Conservation (phyloP, 2,888 invertebrate genomes). For the Neoaliturus tenellus region DNA sequence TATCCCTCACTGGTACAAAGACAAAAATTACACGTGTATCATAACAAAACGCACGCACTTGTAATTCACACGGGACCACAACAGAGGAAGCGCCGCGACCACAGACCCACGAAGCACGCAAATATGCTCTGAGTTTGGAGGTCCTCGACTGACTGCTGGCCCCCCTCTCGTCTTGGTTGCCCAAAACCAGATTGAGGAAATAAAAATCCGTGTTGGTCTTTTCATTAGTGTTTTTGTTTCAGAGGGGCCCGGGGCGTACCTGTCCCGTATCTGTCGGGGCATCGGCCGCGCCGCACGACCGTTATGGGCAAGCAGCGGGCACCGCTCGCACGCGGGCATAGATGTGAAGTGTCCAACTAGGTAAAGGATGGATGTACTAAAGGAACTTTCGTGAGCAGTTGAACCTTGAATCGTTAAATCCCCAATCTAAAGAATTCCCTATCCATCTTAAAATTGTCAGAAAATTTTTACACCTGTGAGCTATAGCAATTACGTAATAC, state of each 20-base stretch:
- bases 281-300: constrained; percentile 3
- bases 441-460: no score
- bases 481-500: no score
- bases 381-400: no score
- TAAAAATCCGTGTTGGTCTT: constrained; percentile 50
- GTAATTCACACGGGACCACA: neutral
- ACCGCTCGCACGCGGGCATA: no score
- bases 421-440: no score
- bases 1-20: no score
- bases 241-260: neutral
- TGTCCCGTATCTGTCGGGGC: neutral
- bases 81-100: neutral
- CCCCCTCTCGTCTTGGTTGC: neutral
- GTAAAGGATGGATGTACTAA: no score
- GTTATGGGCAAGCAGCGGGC: neutral
- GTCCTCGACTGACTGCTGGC: neutral
- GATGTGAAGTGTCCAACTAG: no score
- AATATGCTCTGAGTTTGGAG: constrained; percentile 29
- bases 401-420: no score
- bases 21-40: no score
- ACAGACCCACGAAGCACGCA: neutral
- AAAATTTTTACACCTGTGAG: no score
- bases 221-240: constrained; percentile 52
- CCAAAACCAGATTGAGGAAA: constrained; percentile 49
- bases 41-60: neutral